Evolutionary conservation across 1,140 invertebrate species (phyloP), one percentile per base, ranked within the genome.

Genomic region (Anthonomus grandis): DNA sequence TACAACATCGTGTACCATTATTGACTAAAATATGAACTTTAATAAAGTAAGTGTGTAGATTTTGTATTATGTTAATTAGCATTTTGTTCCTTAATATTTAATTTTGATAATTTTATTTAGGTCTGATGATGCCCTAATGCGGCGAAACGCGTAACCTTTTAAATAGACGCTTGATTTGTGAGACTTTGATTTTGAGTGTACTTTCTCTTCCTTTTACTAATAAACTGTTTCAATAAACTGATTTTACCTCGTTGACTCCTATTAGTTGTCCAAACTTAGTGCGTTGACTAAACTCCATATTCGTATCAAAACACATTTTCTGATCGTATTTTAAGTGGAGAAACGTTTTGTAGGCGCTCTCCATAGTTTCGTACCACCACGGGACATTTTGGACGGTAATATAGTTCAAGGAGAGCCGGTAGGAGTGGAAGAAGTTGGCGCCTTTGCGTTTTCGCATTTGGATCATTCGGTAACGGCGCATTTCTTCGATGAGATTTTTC

Each of bases 391-490:
- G 49, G 5, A 37, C 51, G 37, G 53, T 59, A 17, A 65, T 23
- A 39, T 64, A 67, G 17, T 47, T n/a, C 19, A 57, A 15, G 0
- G 61, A 62, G 10, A 67, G 51, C 12, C 60, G 49, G 15, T 62
- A 63, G 63, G 64, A 13, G 46, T 58, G 5, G 50, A 47, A 53
- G 52, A 64, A 4, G 56, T 45, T 13, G 18, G 53, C 1, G 46
- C 39, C 53, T 81, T 82, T n/a, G n/a, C n/a, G n/a, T n/a, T 81
- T 82, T 22, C 79, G 79, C 13, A 74, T 57, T 0, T 77, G 76
- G 0, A 86, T 76, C 70, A 88, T 77, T 17, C 81, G 78, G 58
- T 82, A 78, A 0, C 72, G 54, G 4, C 80, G 71, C 3, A 86
- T 77, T 60, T 82, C 80, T 0, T 73, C 67, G 59, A 88, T 79